Conservation (phyloP, 2,888 invertebrate species). For the Phengaris arion region DNA sequence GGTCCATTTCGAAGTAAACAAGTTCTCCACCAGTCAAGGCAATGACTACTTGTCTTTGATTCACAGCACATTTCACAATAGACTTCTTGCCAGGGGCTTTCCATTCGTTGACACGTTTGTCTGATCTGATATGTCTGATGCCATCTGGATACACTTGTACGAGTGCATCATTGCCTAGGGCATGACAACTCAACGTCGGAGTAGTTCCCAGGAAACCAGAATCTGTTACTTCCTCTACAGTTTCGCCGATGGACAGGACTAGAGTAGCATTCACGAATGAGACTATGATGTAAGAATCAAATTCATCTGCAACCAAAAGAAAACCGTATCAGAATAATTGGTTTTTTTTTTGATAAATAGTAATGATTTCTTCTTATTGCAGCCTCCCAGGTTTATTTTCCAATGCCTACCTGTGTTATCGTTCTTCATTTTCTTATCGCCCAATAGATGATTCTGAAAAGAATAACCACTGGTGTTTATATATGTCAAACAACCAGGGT, state of each 20-base stretch:
- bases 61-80: conserved; percentile 98
- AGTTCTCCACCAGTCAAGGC: conserved; percentile 98
- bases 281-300: conserved; percentile 99
- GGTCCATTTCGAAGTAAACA: conserved; percentile 99
- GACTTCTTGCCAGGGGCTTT: conserved; percentile 98
- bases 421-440: conserved; percentile 67
- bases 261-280: conserved; percentile 98
- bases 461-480: conserved; percentile 96
- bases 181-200: conserved; percentile 98
- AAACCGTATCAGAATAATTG: conserved; percentile 22
- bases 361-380: conserved; percentile 50
- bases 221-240: conserved; percentile 99
- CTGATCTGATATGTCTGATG: conserved; percentile 98
- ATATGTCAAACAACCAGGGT: conserved; percentile 83
- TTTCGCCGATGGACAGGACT: conserved; percentile 99
- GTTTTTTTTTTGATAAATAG: conserved; percentile 34
- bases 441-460: conserved; percentile 84
- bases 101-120: conserved; percentile 99
- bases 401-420: conserved; percentile 69
- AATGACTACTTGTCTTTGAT: conserved; percentile 98
- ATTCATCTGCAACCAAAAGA: conserved; percentile 91
- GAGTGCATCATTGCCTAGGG: conserved; percentile 97
- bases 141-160: conserved; percentile 99
- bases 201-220: conserved; percentile 99
- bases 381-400: conserved; percentile 54